phyloP scores from a whole-genome alignment of 2,113 vertebrate genomes.

The Tonatia bakeri region DNA sequence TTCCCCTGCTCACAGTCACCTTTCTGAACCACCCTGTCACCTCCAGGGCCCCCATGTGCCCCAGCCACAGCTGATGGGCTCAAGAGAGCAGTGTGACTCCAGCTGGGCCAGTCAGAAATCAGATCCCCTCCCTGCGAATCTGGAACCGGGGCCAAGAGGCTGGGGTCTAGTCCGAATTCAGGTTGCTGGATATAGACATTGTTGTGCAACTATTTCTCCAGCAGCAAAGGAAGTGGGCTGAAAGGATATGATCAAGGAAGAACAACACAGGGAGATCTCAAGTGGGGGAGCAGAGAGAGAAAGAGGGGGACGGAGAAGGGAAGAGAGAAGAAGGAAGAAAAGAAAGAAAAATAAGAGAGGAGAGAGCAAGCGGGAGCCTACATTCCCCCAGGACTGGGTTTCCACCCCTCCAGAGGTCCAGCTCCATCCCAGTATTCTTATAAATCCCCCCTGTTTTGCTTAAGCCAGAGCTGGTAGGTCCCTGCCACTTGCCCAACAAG shows the following conservation, averaged over 20 bases:
- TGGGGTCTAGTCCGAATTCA: fast-evolving
- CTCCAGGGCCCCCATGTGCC: fast-evolving
- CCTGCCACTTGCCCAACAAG: background rate
- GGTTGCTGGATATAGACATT: fast-evolving
- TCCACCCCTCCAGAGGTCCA: background rate
- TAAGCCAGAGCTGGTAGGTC: background rate
- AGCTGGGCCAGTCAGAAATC: background rate
- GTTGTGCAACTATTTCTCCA: background rate
- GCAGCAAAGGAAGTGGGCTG: background rate
- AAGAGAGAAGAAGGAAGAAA: background rate
- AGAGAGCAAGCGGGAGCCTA: too few species aligned
- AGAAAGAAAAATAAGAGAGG: background rate
- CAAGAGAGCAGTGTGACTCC: too few species aligned
- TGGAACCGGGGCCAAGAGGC: background rate
- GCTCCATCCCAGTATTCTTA: background rate
- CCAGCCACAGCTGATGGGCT: background rate
- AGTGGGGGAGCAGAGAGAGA: too few species aligned
- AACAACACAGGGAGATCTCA: background rate
- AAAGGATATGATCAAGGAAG: fast-evolving
- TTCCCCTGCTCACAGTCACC: fast-evolving
- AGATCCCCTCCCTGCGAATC: background rate
- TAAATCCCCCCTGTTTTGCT: background rate
- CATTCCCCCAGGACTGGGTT: too few species aligned
- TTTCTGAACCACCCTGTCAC: background rate
- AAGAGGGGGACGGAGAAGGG: background rate